Evolutionary conservation across 2,113 vertebrate species (phyloP).

Genomic region (Opisthocomus hoazin): DNA sequence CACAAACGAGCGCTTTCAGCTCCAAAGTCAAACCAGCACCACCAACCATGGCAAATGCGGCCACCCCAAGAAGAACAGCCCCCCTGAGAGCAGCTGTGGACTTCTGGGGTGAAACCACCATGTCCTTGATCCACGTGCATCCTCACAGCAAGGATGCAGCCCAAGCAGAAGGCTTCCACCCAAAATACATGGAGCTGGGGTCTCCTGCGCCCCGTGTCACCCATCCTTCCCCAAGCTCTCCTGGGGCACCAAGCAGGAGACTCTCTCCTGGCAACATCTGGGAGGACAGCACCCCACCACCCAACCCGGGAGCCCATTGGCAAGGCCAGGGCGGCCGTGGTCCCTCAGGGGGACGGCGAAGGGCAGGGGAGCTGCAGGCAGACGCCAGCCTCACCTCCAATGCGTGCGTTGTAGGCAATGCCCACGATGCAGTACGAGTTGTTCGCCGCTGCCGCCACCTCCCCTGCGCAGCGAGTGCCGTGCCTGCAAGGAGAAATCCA

Average conservation of each 20-base stretch:
- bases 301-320: background rate
- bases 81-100: background rate
- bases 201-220: accelerated
- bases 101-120: background rate
- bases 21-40: background rate
- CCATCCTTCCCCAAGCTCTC: background rate
- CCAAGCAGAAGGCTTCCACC: background rate
- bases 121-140: accelerated
- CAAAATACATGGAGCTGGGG: background rate
- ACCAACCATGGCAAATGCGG: background rate
- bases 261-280: background rate
- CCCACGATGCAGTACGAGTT: constrained; percentile 92
- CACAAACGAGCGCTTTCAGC: accelerated
- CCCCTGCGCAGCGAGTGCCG: constrained; percentile 89
- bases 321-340: accelerated
- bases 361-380: background rate
- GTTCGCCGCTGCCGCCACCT: constrained; percentile 88
- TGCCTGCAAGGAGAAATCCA: constrained; percentile 70
- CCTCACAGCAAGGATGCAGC: background rate
- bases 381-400: constrained; percentile 79
- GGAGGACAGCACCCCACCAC: background rate
- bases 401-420: constrained; percentile 87
- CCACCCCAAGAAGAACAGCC: background rate
- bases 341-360: accelerated
- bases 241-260: background rate